Conservation (phyloP, 1,140 invertebrate genomes). For the Drosophila tani region DNA sequence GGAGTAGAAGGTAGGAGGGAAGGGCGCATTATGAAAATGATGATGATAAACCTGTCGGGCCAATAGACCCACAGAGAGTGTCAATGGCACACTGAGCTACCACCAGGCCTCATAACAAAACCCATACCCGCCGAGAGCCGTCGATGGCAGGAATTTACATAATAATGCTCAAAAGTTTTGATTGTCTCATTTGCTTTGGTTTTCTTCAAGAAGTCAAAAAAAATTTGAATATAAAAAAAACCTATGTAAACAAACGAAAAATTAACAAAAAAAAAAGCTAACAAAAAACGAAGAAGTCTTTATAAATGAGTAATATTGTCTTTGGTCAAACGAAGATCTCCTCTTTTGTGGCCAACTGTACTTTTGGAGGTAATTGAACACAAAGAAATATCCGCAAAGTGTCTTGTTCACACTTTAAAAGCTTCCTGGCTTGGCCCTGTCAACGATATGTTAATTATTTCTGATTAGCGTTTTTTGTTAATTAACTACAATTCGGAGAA, state of each 20-base stretch:
- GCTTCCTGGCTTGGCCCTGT: constrained; percentile 3
- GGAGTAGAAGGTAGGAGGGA: constrained; percentile 7
- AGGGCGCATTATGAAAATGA: constrained; percentile 50
- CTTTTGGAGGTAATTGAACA: constrained; percentile 39
- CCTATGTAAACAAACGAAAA: constrained; percentile 66
- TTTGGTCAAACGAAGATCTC: constrained; percentile 10
- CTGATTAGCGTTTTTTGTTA: not conserved
- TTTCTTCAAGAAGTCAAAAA: constrained; percentile 56
- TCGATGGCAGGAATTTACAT: constrained; percentile 62
- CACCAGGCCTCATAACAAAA: constrained; percentile 11
- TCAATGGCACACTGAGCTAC: constrained; percentile 57
- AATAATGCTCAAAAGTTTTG: constrained; percentile 59
- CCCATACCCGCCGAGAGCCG: not conserved
- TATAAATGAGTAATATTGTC: constrained; percentile 74
- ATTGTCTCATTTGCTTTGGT: constrained; percentile 50
- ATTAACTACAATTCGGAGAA: not conserved
- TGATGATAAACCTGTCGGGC: constrained; percentile 74
- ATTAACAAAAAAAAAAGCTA: constrained; percentile 14
- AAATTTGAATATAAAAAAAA: constrained; percentile 64
- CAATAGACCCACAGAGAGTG: constrained; percentile 49
- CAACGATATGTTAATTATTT: constrained; percentile 24
- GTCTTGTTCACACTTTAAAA: constrained; percentile 5
- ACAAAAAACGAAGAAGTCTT: constrained; percentile 21
- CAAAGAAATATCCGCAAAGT: constrained; percentile 17
- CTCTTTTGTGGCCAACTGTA: constrained; percentile 55